These are phyloP conservation scores for Dolomedes plantarius DNA, from an alignment of 2,888 invertebrate genomes.

Conservation along the genomic window DNA sequence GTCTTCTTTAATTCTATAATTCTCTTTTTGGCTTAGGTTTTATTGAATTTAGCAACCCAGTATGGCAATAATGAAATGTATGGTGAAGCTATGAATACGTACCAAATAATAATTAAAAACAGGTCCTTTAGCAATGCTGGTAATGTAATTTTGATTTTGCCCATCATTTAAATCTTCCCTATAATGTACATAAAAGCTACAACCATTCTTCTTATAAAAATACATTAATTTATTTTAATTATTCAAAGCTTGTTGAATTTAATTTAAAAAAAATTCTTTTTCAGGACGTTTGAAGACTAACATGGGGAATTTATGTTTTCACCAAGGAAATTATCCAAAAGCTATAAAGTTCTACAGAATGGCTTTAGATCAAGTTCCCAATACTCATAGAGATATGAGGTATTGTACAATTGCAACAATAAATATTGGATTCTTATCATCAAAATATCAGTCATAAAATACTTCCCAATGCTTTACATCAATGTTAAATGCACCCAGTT, in stretches of 20 bases:
- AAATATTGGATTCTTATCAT: too few species aligned
- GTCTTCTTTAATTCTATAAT: too few species aligned
- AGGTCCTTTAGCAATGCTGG: constrained; percentile 94
- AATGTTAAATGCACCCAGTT: too few species aligned
- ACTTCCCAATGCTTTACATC: too few species aligned
- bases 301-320: constrained; percentile 98
- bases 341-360: constrained; percentile 98
- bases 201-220: too few species aligned
- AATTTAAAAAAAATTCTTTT: too few species aligned
- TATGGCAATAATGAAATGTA: constrained; percentile 96
- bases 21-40: too few species aligned
- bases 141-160: constrained; percentile 71
- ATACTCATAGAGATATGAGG: constrained; percentile 93
- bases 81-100: constrained; percentile 96
- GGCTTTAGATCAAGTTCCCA: constrained; percentile 96
- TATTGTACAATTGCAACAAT: constrained; percentile 76
- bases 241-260: too few species aligned
- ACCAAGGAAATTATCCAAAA: constrained; percentile 92
- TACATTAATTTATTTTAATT: too few species aligned
- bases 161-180: too few species aligned
- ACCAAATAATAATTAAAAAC: constrained; percentile 94
- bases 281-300: constrained; percentile 91
- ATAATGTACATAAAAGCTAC: too few species aligned
- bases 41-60: constrained; percentile 96
- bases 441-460: too few species aligned